These are phyloP conservation scores for Hystrix brachyura DNA, from an alignment of 2,113 vertebrate genomes.

Conservation along the genomic window DNA sequence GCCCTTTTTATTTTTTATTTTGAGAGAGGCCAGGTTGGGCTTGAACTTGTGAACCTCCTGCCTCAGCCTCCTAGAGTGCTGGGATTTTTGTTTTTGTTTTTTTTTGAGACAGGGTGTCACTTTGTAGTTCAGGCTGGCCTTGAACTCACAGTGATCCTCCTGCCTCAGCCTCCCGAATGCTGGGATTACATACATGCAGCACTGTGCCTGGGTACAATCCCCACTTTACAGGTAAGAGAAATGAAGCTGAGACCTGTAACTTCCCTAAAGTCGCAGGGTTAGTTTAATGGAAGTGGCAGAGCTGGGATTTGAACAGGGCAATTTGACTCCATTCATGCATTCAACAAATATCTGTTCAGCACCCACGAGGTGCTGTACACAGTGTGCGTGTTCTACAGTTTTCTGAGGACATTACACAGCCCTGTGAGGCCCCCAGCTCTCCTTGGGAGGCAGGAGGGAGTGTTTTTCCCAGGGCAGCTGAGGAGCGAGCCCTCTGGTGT, in stretches of 20 bases:
- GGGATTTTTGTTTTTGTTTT: not conserved
- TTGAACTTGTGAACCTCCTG: not conserved
- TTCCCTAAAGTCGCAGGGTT: not conserved
- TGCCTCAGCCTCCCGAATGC: not conserved
- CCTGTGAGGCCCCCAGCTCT: not conserved
- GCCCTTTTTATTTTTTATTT: no score
- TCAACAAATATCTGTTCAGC: not conserved
- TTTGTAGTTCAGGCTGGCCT: no score
- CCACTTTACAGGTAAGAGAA: constrained; percentile 4
- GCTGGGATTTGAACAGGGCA: constrained; percentile 38
- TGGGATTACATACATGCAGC: not conserved
- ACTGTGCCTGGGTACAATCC: not conserved
- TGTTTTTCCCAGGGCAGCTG: not conserved
- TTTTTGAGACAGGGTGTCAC: no score
- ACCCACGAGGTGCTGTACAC: not conserved
- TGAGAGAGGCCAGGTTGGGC: not conserved
- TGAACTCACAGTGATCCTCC: no score
- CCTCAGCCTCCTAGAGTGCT: not conserved
- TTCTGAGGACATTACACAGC: not conserved
- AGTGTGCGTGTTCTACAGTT: not conserved
- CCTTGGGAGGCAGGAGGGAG: not conserved
- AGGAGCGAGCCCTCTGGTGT: not conserved
- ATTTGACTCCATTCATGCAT: not conserved
- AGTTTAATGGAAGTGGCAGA: not conserved
- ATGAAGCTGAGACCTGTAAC: not conserved